These are phyloP conservation scores for Leptobrachium ailaonicum DNA, from an alignment of 2,113 vertebrate genomes.

Conservation along the genomic window DNA sequence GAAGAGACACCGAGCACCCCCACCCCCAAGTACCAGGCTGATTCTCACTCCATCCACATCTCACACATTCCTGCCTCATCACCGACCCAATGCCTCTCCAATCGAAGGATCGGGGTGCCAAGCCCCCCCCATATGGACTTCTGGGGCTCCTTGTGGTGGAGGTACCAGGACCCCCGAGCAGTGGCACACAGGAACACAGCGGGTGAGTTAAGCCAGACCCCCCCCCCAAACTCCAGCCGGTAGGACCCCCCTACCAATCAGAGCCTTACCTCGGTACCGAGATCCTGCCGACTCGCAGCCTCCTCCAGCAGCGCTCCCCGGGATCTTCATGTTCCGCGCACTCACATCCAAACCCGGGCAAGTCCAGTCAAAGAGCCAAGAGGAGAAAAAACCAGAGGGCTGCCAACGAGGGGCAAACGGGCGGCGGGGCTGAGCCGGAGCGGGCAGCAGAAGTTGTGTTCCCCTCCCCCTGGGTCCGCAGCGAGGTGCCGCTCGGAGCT, in stretches of 20 bases:
- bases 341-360: slow-evolving; percentile 38
- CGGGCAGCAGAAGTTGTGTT: neutral
- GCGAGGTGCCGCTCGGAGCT: neutral
- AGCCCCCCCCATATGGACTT: neutral
- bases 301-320: slow-evolving; percentile 20
- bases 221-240: neutral
- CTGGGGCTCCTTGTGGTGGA: neutral
- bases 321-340: slow-evolving; percentile 22
- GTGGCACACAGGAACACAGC: no score
- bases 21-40: no score
- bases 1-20: no score
- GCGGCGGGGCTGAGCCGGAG: no score
- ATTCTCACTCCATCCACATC: no score
- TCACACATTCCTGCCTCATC: no score
- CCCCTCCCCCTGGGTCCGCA: no score
- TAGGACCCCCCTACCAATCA: neutral
- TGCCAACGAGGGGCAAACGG: no score
- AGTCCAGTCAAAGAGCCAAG: slow-evolving; percentile 16
- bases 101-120: neutral
- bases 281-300: slow-evolving; percentile 7
- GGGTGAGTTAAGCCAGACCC: neutral
- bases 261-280: slow-evolving; percentile 13
- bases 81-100: no score
- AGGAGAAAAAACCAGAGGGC: neutral
- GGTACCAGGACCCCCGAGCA: no score